phyloP scores from a whole-genome alignment of 2,888 invertebrate genomes.

The Cryptosula pallasiana region DNA sequence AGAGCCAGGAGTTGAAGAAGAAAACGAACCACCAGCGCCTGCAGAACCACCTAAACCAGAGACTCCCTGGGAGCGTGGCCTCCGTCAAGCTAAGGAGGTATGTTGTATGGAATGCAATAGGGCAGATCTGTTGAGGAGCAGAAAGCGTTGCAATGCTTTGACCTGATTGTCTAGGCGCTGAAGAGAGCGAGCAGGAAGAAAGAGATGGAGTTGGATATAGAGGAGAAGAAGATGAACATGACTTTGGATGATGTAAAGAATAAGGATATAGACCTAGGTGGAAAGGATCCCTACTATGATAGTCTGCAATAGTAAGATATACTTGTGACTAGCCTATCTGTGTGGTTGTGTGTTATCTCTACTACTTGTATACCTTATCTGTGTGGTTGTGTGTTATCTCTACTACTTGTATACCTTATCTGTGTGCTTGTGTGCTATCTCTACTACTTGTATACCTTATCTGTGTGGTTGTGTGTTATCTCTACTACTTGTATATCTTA shows the following conservation, averaged over 20 bases:
- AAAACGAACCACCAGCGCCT: neutral
- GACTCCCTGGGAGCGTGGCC: slow-evolving; percentile 92
- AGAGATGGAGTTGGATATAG: slow-evolving; percentile 90
- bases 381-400: too few relatives aligned
- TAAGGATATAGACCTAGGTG: slow-evolving; percentile 42
- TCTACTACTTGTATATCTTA: too few relatives aligned
- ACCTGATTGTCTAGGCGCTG: slow-evolving; percentile 63
- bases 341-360: too few relatives aligned
- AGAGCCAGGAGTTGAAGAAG: neutral
- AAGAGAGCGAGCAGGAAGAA: slow-evolving; percentile 86
- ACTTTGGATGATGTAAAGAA: slow-evolving; percentile 67
- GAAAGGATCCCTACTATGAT: slow-evolving; percentile 40
- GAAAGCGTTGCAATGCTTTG: too few relatives aligned
- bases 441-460: too few relatives aligned
- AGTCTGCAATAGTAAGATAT: slow-evolving; percentile 9
- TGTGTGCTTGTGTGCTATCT: too few relatives aligned
- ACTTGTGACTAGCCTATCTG: neutral
- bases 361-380: too few relatives aligned
- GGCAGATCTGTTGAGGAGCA: too few relatives aligned
- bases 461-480: too few relatives aligned
- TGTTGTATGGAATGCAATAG: too few relatives aligned
- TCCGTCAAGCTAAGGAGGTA: slow-evolving; percentile 86
- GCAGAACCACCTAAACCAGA: slow-evolving; percentile 62
- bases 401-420: too few relatives aligned
- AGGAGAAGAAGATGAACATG: slow-evolving; percentile 88